A percentile compares a stretch with the other conserved stretches of the same genome.
Evolutionary conservation across 2,888 invertebrate species (phyloP).

Genomic region (Dicyrtomina minuta): DNA sequence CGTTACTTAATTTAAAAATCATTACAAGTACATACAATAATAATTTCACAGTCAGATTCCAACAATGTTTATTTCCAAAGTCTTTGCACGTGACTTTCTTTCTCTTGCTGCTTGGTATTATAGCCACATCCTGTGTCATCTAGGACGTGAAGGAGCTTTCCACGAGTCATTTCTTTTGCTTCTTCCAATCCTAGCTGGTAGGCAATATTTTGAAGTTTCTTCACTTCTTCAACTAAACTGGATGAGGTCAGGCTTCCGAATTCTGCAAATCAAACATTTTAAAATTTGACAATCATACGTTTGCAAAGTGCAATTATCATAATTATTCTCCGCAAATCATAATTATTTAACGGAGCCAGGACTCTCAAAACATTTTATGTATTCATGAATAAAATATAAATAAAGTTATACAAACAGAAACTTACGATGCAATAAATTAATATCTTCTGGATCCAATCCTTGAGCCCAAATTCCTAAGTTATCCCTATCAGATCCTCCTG

Average conservation of each 20-base stretch:
- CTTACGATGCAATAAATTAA: conserved; percentile 76
- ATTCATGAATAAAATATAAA: no score
- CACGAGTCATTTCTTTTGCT: conserved; percentile 93
- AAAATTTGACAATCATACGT: background rate
- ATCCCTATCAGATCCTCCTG: conserved; percentile 58
- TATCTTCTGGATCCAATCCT: conserved; percentile 71
- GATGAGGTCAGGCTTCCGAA: conserved; percentile 70
- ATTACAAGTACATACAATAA: no score
- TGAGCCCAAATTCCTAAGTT: conserved; percentile 67
- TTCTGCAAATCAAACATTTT: conserved; percentile 56
- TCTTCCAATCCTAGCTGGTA: conserved; percentile 93
- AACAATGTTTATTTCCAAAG: conserved; percentile 46
- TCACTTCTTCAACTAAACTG: conserved; percentile 86
- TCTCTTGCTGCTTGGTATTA: conserved; percentile 41
- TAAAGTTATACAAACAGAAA: conserved; percentile 51
- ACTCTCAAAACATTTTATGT: no score
- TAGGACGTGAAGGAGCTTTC: conserved; percentile 85
- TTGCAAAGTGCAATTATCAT: background rate
- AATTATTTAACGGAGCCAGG: background rate
- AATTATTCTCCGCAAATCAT: background rate
- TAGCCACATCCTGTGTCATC: conserved; percentile 46
- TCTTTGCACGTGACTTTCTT: conserved; percentile 40
- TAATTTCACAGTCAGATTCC: no score
- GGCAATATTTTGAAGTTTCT: conserved; percentile 88
- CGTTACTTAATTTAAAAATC: no score